phyloP scores from a whole-genome alignment of 64 coral and sea anemone genomes.

The Porites lutea region DNA sequence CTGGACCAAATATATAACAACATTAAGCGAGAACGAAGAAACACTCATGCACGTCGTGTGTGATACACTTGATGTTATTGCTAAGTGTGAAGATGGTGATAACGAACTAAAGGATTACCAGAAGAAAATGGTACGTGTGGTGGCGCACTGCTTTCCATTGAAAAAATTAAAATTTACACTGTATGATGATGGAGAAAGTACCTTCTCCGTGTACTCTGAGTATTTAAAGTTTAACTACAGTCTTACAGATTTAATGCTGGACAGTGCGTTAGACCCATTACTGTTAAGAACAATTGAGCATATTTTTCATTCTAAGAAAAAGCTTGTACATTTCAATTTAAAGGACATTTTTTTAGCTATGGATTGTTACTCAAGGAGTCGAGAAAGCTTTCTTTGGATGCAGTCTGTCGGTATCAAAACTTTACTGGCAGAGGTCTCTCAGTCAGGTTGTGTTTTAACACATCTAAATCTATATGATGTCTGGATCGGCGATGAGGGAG shows the following conservation, averaged over 20 bases:
- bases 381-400: too few species aligned
- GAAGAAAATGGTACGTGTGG: neutral
- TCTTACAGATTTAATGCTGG: neutral
- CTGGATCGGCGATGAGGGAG: too few species aligned
- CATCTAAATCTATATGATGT: too few species aligned
- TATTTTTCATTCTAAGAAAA: neutral
- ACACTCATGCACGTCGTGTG: neutral
- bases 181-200: neutral
- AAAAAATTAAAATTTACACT: neutral
- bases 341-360: too few species aligned
- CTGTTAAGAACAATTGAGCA: neutral
- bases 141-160: neutral
- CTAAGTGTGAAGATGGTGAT: neutral
- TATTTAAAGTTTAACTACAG: neutral
- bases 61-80: neutral
- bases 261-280: neutral
- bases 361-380: too few species aligned
- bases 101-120: constrained; percentile 5
- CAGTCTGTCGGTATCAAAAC: too few species aligned
- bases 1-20: neutral
- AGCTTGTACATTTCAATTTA: neutral
- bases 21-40: neutral
- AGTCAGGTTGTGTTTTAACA: too few species aligned
- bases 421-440: too few species aligned
- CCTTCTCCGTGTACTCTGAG: neutral